Conservation (phyloP, 2,888 invertebrate genomes). For the Sinelater perroti region DNA sequence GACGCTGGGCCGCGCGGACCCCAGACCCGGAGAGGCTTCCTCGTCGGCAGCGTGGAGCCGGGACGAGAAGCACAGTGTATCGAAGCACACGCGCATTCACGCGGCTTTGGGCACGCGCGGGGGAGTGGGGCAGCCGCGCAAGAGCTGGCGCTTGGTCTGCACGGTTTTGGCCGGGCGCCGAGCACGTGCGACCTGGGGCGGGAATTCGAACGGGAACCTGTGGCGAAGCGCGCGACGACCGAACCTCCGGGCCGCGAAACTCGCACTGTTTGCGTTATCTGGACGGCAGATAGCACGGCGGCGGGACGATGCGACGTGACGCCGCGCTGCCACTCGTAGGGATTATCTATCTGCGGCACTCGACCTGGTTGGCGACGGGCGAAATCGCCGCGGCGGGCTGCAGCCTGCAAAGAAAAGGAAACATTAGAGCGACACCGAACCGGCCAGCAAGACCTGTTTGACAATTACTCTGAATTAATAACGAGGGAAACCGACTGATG, state of each 20-base stretch:
- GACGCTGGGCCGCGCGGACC: conserved; percentile 43
- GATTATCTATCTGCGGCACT: conserved; percentile 14
- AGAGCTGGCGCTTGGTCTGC: conserved; percentile 8
- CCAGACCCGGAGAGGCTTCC: conserved; percentile 67
- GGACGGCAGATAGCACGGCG: conserved; percentile 4
- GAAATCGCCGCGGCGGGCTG: conserved; percentile 20
- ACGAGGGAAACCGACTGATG: conserved; percentile 7
- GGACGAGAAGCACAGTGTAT: conserved; percentile 87
- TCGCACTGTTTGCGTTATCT: conserved; percentile 13
- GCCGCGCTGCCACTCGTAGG: conserved; percentile 4
- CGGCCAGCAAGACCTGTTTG: conserved; percentile 32
- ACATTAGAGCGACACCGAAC: conserved; percentile 22
- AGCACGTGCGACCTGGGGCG: conserved; percentile 20
- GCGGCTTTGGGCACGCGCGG: conserved; percentile 35
- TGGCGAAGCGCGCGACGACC: conserved; percentile 11
- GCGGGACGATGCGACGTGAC: conserved; percentile 16
- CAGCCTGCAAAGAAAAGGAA: conserved; percentile 27
- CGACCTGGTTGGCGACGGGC: conserved; percentile 10
- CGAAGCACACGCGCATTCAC: conserved; percentile 89
- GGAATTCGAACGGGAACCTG: conserved; percentile 15
- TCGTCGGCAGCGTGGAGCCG: conserved; percentile 82
- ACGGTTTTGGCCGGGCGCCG: conserved; percentile 22
- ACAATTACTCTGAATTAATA: conserved; percentile 24
- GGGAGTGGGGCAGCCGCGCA: conserved; percentile 30
- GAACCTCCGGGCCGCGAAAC: conserved; percentile 8